Evolutionary conservation across 2,888 invertebrate genomes (phyloP), one percentile per base, ranked within the genome.

Genomic region (Apodemia zela): DNA sequence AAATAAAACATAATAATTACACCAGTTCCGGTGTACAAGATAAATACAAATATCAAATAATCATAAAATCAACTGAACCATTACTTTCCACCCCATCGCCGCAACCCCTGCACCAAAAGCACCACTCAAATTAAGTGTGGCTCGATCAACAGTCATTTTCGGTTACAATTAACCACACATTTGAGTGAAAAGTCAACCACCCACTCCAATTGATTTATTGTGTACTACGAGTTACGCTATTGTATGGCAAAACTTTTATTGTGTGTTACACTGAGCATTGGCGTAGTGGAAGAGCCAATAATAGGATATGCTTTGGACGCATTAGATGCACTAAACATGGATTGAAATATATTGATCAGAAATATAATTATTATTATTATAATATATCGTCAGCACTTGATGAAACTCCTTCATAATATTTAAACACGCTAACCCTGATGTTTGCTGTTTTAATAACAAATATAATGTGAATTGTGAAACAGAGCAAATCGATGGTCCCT

Each of bases 121-220:
- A 88, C 87, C 89, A 91, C 91, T 91, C 90, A 89, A 90, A 90
- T 91, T 89, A 90, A 91, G 91, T 90, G 90, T 84, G 85, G 85
- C 88, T 88, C 91, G 90, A 91, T 91, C 90, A 90, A 90, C 90
- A 91, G 87, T 90, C 88, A 91, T 91, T 91, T 90, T 91, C 88
- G 89, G 91, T 89, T 90, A 90, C 91, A 91, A 91, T 90, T 91
- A 90, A 91, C 90, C 89, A 89, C 90, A 89, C 90, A 87, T 90
- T 90, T 88, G 90, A 90, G 89, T 90, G 89, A 91, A 91, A 91
- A 91, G 91, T 91, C 91, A 91, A 91, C 91, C 90, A 90, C 89
- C 89, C 89, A 91, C 91, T 90, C 87, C 89, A 89, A 90, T 90
- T 91, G 91, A 91, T 91, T 90, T 91, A 91, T 90, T 90, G 90